Base-by-base conservation (phyloP, 1,140 invertebrate species). In the Leptopilina clavipes region DNA sequence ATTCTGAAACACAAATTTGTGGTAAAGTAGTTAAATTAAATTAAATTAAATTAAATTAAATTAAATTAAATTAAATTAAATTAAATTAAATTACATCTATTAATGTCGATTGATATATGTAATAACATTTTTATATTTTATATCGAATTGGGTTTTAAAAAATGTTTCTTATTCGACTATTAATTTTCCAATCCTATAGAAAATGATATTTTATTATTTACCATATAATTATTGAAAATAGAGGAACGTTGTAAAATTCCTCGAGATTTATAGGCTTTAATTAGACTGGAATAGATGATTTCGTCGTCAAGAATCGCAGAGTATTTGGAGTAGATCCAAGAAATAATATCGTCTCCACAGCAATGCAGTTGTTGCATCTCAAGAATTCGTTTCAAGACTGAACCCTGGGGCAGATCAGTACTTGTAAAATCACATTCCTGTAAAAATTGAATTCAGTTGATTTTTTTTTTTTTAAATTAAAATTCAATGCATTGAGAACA, bases 381-480 rank as follows among this genome's bases (percentile, higher is more conserved):
- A 70, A 87, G 81, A 74, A 91, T 87, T 45, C 86, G 78, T 70
- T 87, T 86, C 22, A 92, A 77, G 7, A 89, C 84, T 31, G 85
- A 89, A 44, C 82, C 81, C 71, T 59, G 52, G 22, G 85, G 85
- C 71, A 88, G 79, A 31, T 77, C 73, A 54, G 77, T 74, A 10
- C 72, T 71, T 7, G 80, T 40, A 70, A 86, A 84, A 79, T 90
- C 81, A 71, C 88, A 89, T 1, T 19, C 48, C 79, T 86, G 71
- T 74, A 84, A 83, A 72, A 40, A 52, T 85, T 59, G 17, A 73
- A 78, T 18, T 70, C 0, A 73, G n/a, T n/a, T n/a, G n/a, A n/a
- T n/a, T n/a, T n/a, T n/a, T n/a, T n/a, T n/a, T n/a, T n/a, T n/a
- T n/a, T n/a, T n/a, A n/a, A n/a, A n/a, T n/a, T n/a, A n/a, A n/a